Base-by-base conservation (phyloP, 2,797 vertebrate genomes). In the Spondyliosoma cantharus region DNA sequence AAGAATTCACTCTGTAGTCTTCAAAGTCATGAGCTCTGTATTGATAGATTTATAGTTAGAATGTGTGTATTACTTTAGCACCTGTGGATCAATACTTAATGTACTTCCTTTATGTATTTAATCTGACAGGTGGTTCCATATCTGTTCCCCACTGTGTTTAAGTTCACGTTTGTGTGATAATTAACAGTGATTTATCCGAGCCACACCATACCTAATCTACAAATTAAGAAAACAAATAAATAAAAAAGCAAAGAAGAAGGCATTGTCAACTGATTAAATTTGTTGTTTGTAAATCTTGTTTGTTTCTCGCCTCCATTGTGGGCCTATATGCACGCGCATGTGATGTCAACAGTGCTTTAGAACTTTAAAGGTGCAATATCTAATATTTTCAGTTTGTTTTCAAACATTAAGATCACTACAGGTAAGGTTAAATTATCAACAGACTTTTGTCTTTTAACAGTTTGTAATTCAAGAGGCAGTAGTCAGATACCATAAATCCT, bases 41-140 rank as follows among this genome's bases (percentile, higher is more conserved):
- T 80, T 80, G 65, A 56, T 64, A 56, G 25, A 46, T 42, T 8
- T 37, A 37, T 4, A 37, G 32, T 37, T 37, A 9, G 32, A 37
- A 8, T 9, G n/a, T 53, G 22, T 19, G 53, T 20, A 63, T 24
- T 16, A 22, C 27, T 5, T 2, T 1, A 12, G 52, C 53, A 45
- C 37, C 60, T 27, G 15, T 66, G 29, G 48, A 19, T n/a, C 7
- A 64, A 14, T 15, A 3, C 3, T 59, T 5, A 20, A 19, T 2
- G 59, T 32, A 2, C 46, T 82, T 22, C 22, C n/a, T 37, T 20
- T 29, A 20, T 60, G 29, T 25, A 19, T 32, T 17, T 48, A 16
- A 61, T 46, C 60, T 37, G 15, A 19, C 52, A 13, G 2, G 0
- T 22, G 27, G 1, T n/a, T 27, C 29, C n/a, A 3, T 15, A 43